phyloP scores from a whole-genome alignment of 1,140 invertebrate species.

The Drosophila nasuta region DNA sequence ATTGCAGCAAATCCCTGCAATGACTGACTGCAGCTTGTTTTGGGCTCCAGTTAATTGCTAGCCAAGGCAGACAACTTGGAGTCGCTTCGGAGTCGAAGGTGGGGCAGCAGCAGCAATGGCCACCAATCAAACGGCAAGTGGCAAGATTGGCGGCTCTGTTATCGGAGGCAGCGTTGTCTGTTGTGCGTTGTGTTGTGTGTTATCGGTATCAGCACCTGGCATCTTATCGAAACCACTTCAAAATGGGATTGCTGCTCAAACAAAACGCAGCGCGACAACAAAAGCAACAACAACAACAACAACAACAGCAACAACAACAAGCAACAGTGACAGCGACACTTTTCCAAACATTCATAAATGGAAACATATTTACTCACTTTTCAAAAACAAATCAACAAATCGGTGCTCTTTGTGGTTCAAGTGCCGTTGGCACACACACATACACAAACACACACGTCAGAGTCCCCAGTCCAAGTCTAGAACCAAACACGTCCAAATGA shows the following conservation, averaged over 20 bases:
- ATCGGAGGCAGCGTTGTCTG: slow-evolving; percentile 35
- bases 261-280: slow-evolving; percentile 49
- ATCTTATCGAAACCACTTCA: slow-evolving; percentile 80
- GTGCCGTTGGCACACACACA: slow-evolving; percentile 50
- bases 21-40: slow-evolving; percentile 12
- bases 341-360: slow-evolving; percentile 83
- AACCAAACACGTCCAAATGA: slow-evolving; percentile 23
- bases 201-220: slow-evolving; percentile 73
- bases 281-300: slow-evolving; percentile 42
- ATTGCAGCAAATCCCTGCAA: slow-evolving; percentile 59
- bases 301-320: slow-evolving; percentile 50
- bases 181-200: slow-evolving; percentile 21
- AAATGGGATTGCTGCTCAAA: slow-evolving; percentile 83
- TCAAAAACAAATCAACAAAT: slow-evolving; percentile 84
- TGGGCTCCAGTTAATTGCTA: slow-evolving; percentile 44
- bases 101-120: background rate
- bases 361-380: slow-evolving; percentile 84
- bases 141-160: slow-evolving; percentile 42
- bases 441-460: background rate
- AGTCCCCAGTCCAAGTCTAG: slow-evolving; percentile 10
- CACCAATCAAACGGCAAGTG: slow-evolving; percentile 53
- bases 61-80: slow-evolving; percentile 49
- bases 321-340: slow-evolving; percentile 46
- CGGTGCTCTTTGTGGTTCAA: slow-evolving; percentile 81
- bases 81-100: slow-evolving; percentile 12